Evolutionary conservation across 2,113 vertebrate genomes (phyloP), one percentile per base, ranked within the genome.

Genomic region (Neofelis nebulosa): DNA sequence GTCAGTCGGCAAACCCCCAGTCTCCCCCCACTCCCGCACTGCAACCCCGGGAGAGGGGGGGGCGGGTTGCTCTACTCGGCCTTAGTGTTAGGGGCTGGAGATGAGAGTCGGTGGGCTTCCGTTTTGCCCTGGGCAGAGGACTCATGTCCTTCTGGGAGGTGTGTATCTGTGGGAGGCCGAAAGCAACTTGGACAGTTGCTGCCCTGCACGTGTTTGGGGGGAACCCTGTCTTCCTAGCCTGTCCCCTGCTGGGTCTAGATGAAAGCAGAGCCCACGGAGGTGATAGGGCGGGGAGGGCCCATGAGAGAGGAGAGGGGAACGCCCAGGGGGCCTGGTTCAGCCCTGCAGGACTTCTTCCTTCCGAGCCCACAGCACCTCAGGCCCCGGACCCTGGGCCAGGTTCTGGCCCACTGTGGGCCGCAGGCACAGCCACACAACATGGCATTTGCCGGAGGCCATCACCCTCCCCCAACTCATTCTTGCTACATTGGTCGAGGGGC

Each of bases 341-440:
- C 15, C 2, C 36, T 25, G 31, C 66, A 33, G 65, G n/a, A 10
- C 48, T 9, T 33, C 38, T n/a, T 18, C 63, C 31, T 65, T 81
- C 21, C 29, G 29, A 52, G 21, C 66, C 33, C 41, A 7, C 31
- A 19, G 57, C 14, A 6, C 19, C 31, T 50, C 74, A 7, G 76
- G 38, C 50, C 4, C 31, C 9, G 10, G 23, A 45, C 7, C 14
- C 38, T 15, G 45, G 33, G n/a, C n/a, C 29, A 12, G 10, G 27
- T 91, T 29, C 78, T 4, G 57, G 81, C 21, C 85, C 90, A 19
- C n/a, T 38, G 85, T 48, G n/a, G 38, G 63, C 31, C 23, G 21
- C 33, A 25, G 31, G 83, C 63, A 89, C 31, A 78, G 41, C 45
- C 38, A 29, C 0, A 2, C 0, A 2, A 18, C 15, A 0, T 10